phyloP scores from a whole-genome alignment of 2,888 invertebrate genomes.

The Steinernema hermaphroditum region DNA sequence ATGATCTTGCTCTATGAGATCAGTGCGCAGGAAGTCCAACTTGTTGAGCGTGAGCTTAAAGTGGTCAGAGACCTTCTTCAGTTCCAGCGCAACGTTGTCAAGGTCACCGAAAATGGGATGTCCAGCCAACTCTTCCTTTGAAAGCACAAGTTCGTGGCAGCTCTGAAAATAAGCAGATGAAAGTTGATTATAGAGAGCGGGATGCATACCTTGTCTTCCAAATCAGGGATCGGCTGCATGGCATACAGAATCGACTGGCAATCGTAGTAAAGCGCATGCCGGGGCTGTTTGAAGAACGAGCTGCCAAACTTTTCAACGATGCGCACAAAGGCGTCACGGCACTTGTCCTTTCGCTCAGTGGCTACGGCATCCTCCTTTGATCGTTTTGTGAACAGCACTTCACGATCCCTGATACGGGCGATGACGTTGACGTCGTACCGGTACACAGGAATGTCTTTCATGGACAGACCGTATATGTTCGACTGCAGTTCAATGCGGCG shows the following conservation, averaged over 20 bases:
- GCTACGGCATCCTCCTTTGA: constrained; percentile 19
- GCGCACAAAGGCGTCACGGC: background rate
- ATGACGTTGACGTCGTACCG: constrained; percentile 28
- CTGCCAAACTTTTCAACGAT: background rate
- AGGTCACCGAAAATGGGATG: background rate
- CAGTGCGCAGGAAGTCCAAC: constrained; percentile 31
- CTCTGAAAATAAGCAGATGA: background rate
- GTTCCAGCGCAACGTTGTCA: background rate
- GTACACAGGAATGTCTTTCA: constrained; percentile 33
- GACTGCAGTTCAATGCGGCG: constrained; percentile 33
- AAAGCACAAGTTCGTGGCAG: background rate
- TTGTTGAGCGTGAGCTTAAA: constrained; percentile 35
- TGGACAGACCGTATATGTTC: constrained; percentile 39
- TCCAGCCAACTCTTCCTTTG: background rate
- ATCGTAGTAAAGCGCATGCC: constrained; percentile 40
- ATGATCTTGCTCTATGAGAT: constrained; percentile 36
- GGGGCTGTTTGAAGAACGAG: constrained; percentile 34
- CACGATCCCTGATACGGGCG: background rate
- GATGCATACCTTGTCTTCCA: background rate
- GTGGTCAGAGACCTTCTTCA: constrained; percentile 36
- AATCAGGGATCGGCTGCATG: constrained; percentile 25
- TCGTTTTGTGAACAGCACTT: constrained; percentile 23
- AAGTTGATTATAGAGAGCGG: background rate
- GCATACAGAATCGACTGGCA: constrained; percentile 44
- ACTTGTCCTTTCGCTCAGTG: constrained; percentile 26